Evolutionary conservation across 2,113 vertebrate genomes (phyloP), one percentile per base, ranked within the genome.

Genomic region (Vidua chalybeata): DNA sequence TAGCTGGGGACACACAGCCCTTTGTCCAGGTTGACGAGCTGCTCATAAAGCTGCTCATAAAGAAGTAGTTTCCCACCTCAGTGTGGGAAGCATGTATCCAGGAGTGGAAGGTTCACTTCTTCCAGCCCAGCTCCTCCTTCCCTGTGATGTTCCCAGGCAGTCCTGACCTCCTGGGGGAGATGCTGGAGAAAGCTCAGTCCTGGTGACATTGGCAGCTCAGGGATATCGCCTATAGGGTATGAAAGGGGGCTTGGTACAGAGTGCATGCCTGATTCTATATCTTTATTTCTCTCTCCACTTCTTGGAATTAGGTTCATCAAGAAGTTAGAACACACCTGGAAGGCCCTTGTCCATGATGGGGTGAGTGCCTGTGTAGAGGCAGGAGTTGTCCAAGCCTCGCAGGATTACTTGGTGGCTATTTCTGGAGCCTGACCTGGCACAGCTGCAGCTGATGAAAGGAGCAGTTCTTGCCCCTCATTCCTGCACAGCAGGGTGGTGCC

Each of bases 261-360:
- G 11, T 39, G 7, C 4, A 0, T 63, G 58, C 73, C 61, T 93
- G 79, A 90, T 28, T 49, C 39, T 9, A 11, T 11, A 3, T 80
- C 26, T 63, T 14, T 63, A 10, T 39, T 24, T 69, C 59, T 55
- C 9, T 72, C 23, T 87, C 35, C 11, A 2, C 24, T 86, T 94
- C 20, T 37, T 52, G 80, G 35, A 48, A 71, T 82, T 96, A 99
- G 99, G 97, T 98, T 99, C 95, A 99, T 99, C 97, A 99, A 99
- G 98, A 99, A 99, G 95, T 91, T 99, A 72, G 99, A 99, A 67
- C 99, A 99, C 85, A 99, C 99, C 37, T 99, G 99, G 99, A 99
- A 99, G 96, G 99, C 99, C 88, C 98, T 99, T 15, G 99, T 99
- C 87, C 99, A 99, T 1, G 99, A 99, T 0, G 99, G 99, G 98